These are phyloP conservation scores for Orthonevra nobilis DNA, from an alignment of 2,888 invertebrate genomes.

Conservation along the genomic window DNA sequence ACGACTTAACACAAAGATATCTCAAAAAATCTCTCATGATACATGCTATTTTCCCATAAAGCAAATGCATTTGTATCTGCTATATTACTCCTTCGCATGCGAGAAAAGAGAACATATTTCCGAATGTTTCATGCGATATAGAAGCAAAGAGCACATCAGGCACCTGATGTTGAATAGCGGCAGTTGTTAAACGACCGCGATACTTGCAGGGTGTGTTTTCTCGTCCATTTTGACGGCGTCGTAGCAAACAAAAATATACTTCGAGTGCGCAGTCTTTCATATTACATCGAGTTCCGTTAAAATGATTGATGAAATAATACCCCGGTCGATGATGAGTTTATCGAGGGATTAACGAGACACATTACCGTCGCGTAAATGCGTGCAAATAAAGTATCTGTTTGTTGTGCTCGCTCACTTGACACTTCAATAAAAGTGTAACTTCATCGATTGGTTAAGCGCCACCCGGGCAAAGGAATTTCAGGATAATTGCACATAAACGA, in stretches of 20 bases:
- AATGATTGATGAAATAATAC: constrained; percentile 20
- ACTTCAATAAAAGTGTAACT: constrained; percentile 42
- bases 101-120: no score
- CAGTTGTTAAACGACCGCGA: constrained; percentile 62
- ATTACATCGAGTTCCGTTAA: constrained; percentile 5
- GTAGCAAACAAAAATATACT: background rate
- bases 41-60: no score
- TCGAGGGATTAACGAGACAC: constrained; percentile 46
- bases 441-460: constrained; percentile 48
- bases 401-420: constrained; percentile 13
- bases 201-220: constrained; percentile 41
- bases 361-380: constrained; percentile 29
- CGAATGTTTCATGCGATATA: no score
- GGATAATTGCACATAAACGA: constrained; percentile 36
- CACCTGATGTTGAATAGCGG: constrained; percentile 58
- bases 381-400: constrained; percentile 15
- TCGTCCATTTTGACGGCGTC: constrained; percentile 11
- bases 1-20: no score
- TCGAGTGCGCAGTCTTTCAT: constrained; percentile 34
- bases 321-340: constrained; percentile 32
- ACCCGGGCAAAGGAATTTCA: constrained; percentile 30
- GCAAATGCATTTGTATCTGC: no score
- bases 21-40: no score
- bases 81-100: no score
- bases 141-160: constrained; percentile 42